These are phyloP conservation scores for Mactra quadrangularis DNA, from an alignment of 1,140 invertebrate genomes.

Conservation along the genomic window DNA sequence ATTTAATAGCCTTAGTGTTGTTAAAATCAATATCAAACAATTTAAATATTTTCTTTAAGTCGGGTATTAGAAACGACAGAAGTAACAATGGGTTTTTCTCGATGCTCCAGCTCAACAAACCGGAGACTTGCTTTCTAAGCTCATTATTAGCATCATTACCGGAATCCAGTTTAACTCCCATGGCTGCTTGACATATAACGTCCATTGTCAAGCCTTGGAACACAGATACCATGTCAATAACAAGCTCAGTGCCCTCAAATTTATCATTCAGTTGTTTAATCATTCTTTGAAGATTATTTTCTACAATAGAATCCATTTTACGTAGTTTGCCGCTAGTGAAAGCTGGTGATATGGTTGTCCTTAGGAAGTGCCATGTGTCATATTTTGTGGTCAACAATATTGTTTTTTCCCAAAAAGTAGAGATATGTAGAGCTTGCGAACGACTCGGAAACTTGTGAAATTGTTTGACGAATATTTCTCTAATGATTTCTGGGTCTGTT, in stretches of 20 bases:
- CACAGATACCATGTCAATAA: slow-evolving; percentile 23
- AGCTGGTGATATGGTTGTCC: slow-evolving; percentile 45
- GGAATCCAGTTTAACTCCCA: slow-evolving; percentile 38
- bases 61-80: slow-evolving; percentile 42
- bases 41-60: slow-evolving; percentile 22
- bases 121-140: slow-evolving; percentile 32
- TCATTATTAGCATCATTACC: slow-evolving; percentile 6
- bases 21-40: slow-evolving; percentile 55
- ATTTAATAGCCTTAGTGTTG: slow-evolving; percentile 32
- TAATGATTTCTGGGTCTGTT: slow-evolving; percentile 50
- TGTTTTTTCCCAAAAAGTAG: slow-evolving; percentile 35
- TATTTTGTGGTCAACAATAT: slow-evolving; percentile 17
- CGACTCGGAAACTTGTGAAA: slow-evolving; percentile 18
- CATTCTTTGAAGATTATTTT: background rate
- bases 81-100: slow-evolving; percentile 41
- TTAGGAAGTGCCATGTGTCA: slow-evolving; percentile 45
- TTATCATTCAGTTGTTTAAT: background rate
- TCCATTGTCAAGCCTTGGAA: slow-evolving; percentile 51
- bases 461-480: slow-evolving; percentile 42
- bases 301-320: slow-evolving; percentile 46
- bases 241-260: background rate
- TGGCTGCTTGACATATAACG: slow-evolving; percentile 37
- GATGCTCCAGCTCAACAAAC: slow-evolving; percentile 20
- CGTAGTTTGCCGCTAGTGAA: slow-evolving; percentile 48
- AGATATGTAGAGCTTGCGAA: slow-evolving; percentile 6